phyloP scores from a whole-genome alignment of 2,888 invertebrate genomes.

The Ctena decussata region DNA sequence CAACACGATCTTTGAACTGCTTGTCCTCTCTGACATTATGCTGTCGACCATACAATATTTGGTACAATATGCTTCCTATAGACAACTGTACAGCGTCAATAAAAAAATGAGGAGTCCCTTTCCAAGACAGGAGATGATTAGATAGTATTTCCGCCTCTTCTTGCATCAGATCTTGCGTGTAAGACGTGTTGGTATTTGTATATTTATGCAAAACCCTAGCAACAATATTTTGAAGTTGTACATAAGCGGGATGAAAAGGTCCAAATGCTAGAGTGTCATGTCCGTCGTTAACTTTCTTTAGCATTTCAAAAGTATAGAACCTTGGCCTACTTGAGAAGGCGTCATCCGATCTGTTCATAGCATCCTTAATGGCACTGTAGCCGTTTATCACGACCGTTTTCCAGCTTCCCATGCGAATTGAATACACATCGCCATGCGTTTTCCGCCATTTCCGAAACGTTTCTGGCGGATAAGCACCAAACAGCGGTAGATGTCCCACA shows the following conservation, averaged over 20 bases:
- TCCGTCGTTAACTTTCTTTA: background rate
- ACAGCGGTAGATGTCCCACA: too few species aligned
- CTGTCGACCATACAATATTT: background rate
- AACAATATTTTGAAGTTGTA: background rate
- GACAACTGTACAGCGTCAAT: background rate
- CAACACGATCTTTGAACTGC: background rate
- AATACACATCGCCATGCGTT: too few species aligned
- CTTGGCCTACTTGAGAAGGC: too few species aligned
- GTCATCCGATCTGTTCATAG: too few species aligned
- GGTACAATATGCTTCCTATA: background rate
- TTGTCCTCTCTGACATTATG: background rate
- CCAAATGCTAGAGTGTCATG: background rate
- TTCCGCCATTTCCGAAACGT: too few species aligned
- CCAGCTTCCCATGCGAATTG: too few species aligned
- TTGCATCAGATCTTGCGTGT: background rate
- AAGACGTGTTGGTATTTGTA: too few species aligned
- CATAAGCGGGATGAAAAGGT: background rate
- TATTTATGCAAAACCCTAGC: background rate
- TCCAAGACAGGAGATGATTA: background rate
- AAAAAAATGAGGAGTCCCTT: background rate
- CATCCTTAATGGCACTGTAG: too few species aligned
- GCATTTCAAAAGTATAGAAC: background rate
- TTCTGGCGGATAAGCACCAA: too few species aligned
- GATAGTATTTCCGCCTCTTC: background rate
- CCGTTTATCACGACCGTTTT: too few species aligned